Evolutionary conservation across 2,113 vertebrate species (phyloP), one percentile per base, ranked within the genome.

Genomic region (Misgurnus mizolepis): DNA sequence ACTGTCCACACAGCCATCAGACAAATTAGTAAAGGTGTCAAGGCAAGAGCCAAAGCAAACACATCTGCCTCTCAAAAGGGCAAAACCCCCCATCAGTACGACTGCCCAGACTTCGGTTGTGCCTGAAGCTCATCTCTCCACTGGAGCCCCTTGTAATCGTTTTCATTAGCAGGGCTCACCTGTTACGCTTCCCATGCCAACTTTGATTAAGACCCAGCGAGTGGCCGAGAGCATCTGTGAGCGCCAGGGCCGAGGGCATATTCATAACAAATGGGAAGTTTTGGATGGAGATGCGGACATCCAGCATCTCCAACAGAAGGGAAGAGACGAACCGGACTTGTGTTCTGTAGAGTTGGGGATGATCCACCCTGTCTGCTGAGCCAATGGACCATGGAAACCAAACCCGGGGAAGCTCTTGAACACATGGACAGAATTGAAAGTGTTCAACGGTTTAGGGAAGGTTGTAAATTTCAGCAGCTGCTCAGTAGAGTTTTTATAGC

Each of bases 111-210:
- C 61, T 81, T 82, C 84, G 80, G 72, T 61, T 78, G 49, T 7
- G 15, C 69, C n/a, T 10, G 10, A 18, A 83, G 70, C 39, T 62
- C 72, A 70, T 78, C 72, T 66, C 84, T 80, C 84, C 12, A 62
- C 71, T 62, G 71, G 67, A 70, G 75, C 79, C 69, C 41, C 47
- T 67, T 76, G 77, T 80, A 78, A 85, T 86, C 80, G 82, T 64
- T 67, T 67, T 85, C 79, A 88, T 88, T 87, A 87, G 79, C 73
- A 6, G 47, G 67, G 74, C 86, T 88, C 86, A 90, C 84, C 84
- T 90, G 87, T 85, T 86, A 80, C 34, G 75, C 80, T 78, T 22
- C 41, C 65, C 66, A 81, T 85, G 85, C 80, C 86, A 87, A 67
- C 72, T 67, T 62, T 84, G 78, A 86, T 88, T 87, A 88, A 75